These are phyloP conservation scores for Serilophus lunatus DNA, from an alignment of 2,113 vertebrate genomes.

Conservation along the genomic window DNA sequence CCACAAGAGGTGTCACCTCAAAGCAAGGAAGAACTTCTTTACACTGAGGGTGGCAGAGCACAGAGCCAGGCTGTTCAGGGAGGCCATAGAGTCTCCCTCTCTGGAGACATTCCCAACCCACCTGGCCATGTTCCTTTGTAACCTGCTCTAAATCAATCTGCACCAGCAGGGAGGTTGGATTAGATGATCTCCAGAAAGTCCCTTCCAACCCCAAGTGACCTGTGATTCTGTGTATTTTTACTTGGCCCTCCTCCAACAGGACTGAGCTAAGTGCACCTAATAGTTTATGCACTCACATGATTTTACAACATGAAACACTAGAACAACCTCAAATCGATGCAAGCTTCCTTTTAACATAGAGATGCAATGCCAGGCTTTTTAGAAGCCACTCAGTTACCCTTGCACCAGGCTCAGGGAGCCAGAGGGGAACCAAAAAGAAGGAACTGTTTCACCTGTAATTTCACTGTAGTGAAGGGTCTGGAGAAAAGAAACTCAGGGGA, in stretches of 20 bases:
- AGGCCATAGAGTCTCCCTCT: background rate
- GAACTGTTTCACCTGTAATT: accelerated
- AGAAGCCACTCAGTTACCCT: background rate
- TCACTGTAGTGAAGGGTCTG: background rate
- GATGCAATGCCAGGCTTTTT: background rate
- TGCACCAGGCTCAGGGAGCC: background rate
- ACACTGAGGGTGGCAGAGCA: background rate
- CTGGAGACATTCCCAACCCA: background rate
- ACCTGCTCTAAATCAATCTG: background rate
- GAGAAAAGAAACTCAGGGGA: background rate
- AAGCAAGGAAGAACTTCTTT: background rate
- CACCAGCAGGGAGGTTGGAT: background rate
- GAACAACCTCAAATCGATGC: background rate
- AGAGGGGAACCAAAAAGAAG: background rate
- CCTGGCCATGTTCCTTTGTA: background rate
- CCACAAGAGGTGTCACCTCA: background rate
- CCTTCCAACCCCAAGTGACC: background rate
- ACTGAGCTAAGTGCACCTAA: background rate
- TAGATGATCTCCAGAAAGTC: background rate
- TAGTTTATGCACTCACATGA: accelerated
- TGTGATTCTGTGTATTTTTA: background rate
- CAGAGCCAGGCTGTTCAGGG: background rate
- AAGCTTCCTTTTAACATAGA: accelerated
- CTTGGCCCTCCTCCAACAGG: background rate
- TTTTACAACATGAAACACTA: background rate